phyloP scores from a whole-genome alignment of 2,888 invertebrate genomes.

The Euplexia lucipara region DNA sequence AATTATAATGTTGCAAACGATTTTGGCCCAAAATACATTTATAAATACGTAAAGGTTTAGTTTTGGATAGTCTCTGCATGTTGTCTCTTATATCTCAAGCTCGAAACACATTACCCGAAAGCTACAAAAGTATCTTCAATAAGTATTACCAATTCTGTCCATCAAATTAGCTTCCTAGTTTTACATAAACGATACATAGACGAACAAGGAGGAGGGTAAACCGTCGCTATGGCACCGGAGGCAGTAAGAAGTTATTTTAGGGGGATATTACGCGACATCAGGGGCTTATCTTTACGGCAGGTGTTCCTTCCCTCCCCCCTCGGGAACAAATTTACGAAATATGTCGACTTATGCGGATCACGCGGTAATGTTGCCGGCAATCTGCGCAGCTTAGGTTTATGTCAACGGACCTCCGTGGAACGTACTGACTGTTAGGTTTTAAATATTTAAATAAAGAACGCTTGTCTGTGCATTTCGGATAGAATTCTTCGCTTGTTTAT shows the following conservation, averaged over 20 bases:
- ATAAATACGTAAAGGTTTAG: too few species aligned
- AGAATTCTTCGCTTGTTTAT: neutral
- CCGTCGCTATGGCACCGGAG: constrained; percentile 88
- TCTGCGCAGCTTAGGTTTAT: constrained; percentile 63
- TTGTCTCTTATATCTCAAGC: too few species aligned
- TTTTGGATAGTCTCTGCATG: too few species aligned
- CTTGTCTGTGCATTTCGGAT: neutral
- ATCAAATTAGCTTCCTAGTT: constrained; percentile 63
- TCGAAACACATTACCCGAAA: too few species aligned
- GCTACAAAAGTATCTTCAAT: neutral
- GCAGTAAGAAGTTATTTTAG: constrained; percentile 91
- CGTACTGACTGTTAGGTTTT: constrained; percentile 44
- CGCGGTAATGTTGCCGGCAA: constrained; percentile 70
- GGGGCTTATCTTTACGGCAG: constrained; percentile 91
- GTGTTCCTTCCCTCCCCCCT: constrained; percentile 83
- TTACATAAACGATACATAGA: constrained; percentile 75
- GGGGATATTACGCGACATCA: constrained; percentile 89
- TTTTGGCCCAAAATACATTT: too few species aligned
- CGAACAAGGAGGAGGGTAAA: constrained; percentile 71
- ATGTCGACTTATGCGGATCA: constrained; percentile 89
- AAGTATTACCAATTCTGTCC: constrained; percentile 21
- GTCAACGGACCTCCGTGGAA: constrained; percentile 50
- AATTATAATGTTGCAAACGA: too few species aligned
- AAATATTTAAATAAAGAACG: constrained; percentile 22
- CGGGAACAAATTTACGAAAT: constrained; percentile 88